phyloP scores from a whole-genome alignment of 2,888 invertebrate genomes.

The Drosophila merina region DNA sequence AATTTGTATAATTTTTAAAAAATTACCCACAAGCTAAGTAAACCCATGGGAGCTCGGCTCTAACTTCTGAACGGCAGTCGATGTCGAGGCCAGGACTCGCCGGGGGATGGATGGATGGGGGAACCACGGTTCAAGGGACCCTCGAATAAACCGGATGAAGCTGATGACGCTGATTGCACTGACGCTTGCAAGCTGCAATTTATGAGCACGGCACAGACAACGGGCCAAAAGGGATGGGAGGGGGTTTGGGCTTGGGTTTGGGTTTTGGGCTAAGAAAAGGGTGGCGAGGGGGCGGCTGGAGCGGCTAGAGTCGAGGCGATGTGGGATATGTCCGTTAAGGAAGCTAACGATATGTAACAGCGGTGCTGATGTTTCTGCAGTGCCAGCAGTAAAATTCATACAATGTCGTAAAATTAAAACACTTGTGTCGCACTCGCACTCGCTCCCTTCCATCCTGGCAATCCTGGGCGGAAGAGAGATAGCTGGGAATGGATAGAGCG shows the following conservation, averaged over 20 bases:
- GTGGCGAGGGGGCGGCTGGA: not conserved
- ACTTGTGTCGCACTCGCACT: constrained; percentile 70
- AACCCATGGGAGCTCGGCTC: constrained; percentile 25
- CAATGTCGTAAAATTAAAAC: constrained; percentile 82
- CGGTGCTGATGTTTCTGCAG: constrained; percentile 76
- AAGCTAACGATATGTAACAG: constrained; percentile 77
- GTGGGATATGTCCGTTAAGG: constrained; percentile 78
- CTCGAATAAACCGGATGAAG: constrained; percentile 69
- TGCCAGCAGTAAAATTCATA: constrained; percentile 82
- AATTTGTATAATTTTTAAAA: constrained; percentile 40
- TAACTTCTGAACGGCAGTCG: constrained; percentile 10
- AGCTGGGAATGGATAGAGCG: constrained; percentile 1
- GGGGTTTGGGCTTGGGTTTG: too few relatives aligned
- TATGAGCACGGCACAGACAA: constrained; percentile 67
- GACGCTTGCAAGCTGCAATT: constrained; percentile 78
- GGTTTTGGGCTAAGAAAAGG: not conserved
- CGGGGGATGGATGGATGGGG: not conserved
- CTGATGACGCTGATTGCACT: constrained; percentile 78
- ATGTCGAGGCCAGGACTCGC: not conserved
- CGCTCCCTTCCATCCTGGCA: constrained; percentile 7
- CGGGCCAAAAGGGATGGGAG: constrained; percentile 7
- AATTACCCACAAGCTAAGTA: constrained; percentile 35
- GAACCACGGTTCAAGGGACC: constrained; percentile 47
- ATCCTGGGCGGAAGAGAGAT: not conserved
- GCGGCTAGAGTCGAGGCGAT: constrained; percentile 42